Conservation (phyloP, 2,888 invertebrate genomes). For the Unio pictorum region DNA sequence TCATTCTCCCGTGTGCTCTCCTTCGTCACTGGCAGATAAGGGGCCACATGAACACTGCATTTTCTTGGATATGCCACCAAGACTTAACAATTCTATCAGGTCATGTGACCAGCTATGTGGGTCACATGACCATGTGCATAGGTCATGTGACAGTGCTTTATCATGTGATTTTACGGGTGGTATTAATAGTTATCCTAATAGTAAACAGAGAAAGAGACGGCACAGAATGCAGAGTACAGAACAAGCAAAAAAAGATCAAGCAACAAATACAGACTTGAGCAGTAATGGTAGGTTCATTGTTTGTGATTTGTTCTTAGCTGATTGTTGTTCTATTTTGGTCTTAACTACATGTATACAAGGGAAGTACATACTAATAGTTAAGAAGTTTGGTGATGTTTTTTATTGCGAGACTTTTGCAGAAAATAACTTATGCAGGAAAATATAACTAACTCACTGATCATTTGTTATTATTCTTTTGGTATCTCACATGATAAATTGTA, state of each 20-base stretch:
- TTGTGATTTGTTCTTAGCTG: background rate
- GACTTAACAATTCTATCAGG: constrained; percentile 35
- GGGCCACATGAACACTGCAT: constrained; percentile 40
- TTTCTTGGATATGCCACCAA: constrained; percentile 41
- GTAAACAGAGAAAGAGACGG: constrained; percentile 51
- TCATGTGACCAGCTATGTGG: constrained; percentile 29
- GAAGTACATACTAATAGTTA: no score
- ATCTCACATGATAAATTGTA: no score
- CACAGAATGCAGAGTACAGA: constrained; percentile 43
- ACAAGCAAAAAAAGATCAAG: constrained; percentile 60
- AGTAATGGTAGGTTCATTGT: constrained; percentile 55
- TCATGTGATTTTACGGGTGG: constrained; percentile 44
- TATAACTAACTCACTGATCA: background rate
- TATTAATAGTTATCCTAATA: constrained; percentile 28
- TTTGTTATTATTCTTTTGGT: no score
- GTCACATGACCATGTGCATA: constrained; percentile 31
- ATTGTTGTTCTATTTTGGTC: no score
- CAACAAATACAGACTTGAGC: constrained; percentile 65
- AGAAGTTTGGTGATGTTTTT: no score
- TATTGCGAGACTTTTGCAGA: background rate
- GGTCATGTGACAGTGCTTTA: constrained; percentile 45
- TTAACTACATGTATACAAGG: no score
- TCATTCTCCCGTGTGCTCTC: constrained; percentile 36
- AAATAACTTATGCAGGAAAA: background rate
- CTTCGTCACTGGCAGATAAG: constrained; percentile 33